phyloP scores from a whole-genome alignment of 2,797 vertebrate species.

The Pangasius djambal region DNA sequence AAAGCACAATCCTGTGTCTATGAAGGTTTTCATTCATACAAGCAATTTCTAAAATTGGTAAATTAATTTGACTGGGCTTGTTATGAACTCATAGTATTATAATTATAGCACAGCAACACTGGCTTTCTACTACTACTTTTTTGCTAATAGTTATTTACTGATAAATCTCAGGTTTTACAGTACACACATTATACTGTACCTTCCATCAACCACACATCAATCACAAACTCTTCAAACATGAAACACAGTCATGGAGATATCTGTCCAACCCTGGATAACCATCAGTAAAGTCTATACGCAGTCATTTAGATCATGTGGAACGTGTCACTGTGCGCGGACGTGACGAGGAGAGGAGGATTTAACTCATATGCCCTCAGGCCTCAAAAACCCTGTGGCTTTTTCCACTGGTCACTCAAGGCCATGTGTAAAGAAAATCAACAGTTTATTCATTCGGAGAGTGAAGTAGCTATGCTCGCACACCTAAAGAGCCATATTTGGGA shows the following conservation, averaged over 20 bases:
- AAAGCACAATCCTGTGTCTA: background rate
- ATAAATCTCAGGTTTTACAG: background rate
- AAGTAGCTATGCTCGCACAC: background rate
- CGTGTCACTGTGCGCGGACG: constrained; percentile 40
- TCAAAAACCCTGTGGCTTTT: constrained; percentile 37
- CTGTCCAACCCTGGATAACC: constrained; percentile 41
- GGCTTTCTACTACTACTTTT: background rate
- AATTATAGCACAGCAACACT: background rate
- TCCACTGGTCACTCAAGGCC: constrained; percentile 49
- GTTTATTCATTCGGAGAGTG: background rate
- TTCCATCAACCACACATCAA: constrained; percentile 2
- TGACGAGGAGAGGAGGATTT: constrained; percentile 32
- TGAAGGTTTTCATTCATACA: background rate
- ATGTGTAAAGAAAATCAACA: constrained; percentile 10
- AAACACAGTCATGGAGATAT: constrained; percentile 41
- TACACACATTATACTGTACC: background rate
- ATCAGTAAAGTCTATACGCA: constrained; percentile 47
- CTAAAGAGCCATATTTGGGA: background rate
- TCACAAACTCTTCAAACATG: constrained; percentile 26
- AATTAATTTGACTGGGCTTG: background rate
- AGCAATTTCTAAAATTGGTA: background rate
- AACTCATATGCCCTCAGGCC: constrained; percentile 46
- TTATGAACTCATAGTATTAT: background rate
- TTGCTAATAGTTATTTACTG: background rate
- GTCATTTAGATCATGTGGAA: constrained; percentile 41